phyloP scores from a whole-genome alignment of 1,140 invertebrate species.

The Drosophila tsacasi region DNA sequence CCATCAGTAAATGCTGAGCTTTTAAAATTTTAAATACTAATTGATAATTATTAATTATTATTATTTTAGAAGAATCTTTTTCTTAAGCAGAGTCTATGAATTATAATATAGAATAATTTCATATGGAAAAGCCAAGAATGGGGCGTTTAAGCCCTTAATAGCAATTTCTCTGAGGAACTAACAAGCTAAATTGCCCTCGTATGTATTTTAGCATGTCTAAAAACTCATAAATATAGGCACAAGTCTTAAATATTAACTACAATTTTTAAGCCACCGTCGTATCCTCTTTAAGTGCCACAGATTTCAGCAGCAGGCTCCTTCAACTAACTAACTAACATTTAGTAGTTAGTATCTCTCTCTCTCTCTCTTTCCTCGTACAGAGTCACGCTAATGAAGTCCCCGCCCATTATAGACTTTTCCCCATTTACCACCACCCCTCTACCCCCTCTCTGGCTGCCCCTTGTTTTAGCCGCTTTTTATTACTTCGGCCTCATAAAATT shows the following conservation, averaged over 20 bases:
- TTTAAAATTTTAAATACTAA: too few species aligned
- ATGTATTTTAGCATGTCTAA: background rate
- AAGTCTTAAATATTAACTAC: background rate
- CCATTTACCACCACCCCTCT: background rate
- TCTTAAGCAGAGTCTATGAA: background rate
- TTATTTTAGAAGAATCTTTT: too few species aligned
- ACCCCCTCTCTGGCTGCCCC: background rate
- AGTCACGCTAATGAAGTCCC: constrained; percentile 33
- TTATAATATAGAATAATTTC: too few species aligned
- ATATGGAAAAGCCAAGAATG: too few species aligned
- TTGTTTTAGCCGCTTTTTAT: constrained; percentile 22
- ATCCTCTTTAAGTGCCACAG: background rate
- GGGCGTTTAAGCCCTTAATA: background rate
- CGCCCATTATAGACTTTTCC: constrained; percentile 12
- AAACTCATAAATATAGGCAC: background rate
- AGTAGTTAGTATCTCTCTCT: constrained; percentile 11
- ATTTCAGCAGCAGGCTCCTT: background rate
- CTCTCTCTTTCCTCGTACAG: background rate
- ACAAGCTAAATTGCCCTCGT: background rate
- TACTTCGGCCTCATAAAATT: constrained; percentile 43
- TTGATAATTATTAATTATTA: too few species aligned
- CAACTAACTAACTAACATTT: background rate
- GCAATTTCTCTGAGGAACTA: background rate
- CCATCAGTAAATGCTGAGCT: too few species aligned
- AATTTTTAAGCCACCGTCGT: background rate